Evolutionary conservation across 1,140 invertebrate genomes (phyloP).

Genomic region (Aricia agestis): DNA sequence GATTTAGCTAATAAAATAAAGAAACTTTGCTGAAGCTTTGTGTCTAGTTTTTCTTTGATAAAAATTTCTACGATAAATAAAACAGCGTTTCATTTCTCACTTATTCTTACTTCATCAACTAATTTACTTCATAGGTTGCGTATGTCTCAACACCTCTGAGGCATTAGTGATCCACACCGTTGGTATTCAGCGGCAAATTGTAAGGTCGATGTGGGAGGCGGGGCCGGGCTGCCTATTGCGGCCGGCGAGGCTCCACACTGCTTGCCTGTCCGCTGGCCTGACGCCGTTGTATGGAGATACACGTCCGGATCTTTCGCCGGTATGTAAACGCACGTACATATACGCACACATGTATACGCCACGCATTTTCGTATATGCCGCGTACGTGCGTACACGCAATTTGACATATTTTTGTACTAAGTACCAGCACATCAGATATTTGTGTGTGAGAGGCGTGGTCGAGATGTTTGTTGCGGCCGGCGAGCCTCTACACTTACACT

Average conservation of each 20-base stretch:
- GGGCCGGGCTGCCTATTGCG: constrained; percentile 82
- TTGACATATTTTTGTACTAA: too few species aligned
- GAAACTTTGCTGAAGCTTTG: too few species aligned
- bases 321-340: too few species aligned
- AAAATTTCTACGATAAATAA: too few species aligned
- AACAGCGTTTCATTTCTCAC: too few species aligned
- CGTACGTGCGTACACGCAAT: neutral
- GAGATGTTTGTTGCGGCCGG: constrained; percentile 81
- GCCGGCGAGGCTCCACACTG: constrained; percentile 80
- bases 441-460: constrained; percentile 78
- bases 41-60: too few species aligned
- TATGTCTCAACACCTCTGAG: constrained; percentile 71
- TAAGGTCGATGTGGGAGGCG: constrained; percentile 78
- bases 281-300: constrained; percentile 78
- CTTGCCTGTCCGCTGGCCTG: constrained; percentile 80
- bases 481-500: constrained; percentile 78
- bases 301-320: constrained; percentile 48
- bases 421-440: too few species aligned
- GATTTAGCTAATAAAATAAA: too few species aligned
- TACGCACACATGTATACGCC: too few species aligned
- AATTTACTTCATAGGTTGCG: constrained; percentile 59
- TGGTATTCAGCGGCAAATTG: constrained; percentile 81
- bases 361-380: too few species aligned
- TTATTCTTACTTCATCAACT: too few species aligned
- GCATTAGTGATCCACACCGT: constrained; percentile 75